Evolutionary conservation across 2,113 vertebrate genomes (phyloP), one percentile per base, ranked within the genome.

Genomic region (Centrocercus urophasianus): DNA sequence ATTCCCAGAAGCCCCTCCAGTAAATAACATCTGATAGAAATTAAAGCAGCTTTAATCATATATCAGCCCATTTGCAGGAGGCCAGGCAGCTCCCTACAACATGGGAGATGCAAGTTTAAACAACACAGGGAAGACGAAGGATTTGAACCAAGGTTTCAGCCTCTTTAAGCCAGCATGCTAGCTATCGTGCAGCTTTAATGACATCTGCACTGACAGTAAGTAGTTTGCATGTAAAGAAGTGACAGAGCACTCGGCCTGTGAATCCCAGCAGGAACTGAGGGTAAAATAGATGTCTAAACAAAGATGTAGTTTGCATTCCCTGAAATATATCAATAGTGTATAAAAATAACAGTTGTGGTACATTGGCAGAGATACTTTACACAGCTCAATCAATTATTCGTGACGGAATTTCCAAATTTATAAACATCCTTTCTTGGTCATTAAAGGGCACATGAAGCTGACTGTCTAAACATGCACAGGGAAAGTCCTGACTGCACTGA

Each of bases 21-120:
- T 52, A 52, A 95, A 75, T 72, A 89, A 81, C 70, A 84, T 81
- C 57, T 89, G 91, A 79, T 12, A 80, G 71, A 43, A 80, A 88
- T 95, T 70, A 80, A 24, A 30, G 79, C 24, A 85, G 50, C 24
- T 93, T 93, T 80, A 80, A 74, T 93, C 82, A 54, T 76, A 6
- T 38, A 76, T 94, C 74, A 83, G n/a, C 32, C 20, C 43, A n/a
- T 66, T 80, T n/a, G 63, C 3, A 40, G 30, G 38, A 93, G 59
- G 24, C 63, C 45, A 85, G 59, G 16, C 30, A 85, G 48, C 82
- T 91, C 84, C 76, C 66, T 69, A 36, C 27, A 30, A 73, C 7
- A n/a, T 6, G 15, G 50, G 45, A 85, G 40, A 65, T 45, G 9
- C 19, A 88, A 76, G 36, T 73, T 91, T n/a, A 70, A 79, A 45